Percentiles rank a stretch among this genome's conserved stretches.
These are phyloP conservation scores for Parnassius smintheus DNA, from an alignment of 2,888 invertebrate species.

Conservation along the genomic window DNA sequence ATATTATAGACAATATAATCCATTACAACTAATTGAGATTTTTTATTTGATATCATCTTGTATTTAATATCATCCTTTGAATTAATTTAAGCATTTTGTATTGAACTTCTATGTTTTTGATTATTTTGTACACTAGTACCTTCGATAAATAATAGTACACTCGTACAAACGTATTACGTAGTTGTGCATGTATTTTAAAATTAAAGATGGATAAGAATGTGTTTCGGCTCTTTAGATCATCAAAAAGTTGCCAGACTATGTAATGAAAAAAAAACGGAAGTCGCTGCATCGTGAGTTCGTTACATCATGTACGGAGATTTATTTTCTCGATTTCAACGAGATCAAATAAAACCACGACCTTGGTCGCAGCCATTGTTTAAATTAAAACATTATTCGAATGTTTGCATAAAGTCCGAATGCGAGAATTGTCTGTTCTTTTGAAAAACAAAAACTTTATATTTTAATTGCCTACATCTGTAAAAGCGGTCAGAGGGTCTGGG, in stretches of 20 bases:
- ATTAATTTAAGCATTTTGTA: too few species aligned
- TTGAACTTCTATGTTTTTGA: too few species aligned
- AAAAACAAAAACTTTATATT: conserved; percentile 68
- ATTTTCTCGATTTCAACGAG: conserved; percentile 33
- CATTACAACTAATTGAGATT: too few species aligned
- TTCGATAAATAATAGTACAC: too few species aligned
- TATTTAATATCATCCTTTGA: too few species aligned
- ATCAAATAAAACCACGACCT: conserved; percentile 37
- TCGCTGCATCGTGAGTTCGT: conserved; percentile 35
- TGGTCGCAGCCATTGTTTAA: conserved; percentile 50
- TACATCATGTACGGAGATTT: conserved; percentile 41
- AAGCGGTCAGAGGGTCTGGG: conserved; percentile 57
- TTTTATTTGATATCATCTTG: too few species aligned
- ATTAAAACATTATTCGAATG: conserved; percentile 48
- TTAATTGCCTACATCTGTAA: conserved; percentile 79
- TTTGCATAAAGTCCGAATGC: conserved; percentile 42
- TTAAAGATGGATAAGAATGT: conserved; percentile 62
- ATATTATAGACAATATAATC: too few species aligned
- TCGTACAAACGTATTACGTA: too few species aligned
- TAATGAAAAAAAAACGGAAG: conserved; percentile 47
- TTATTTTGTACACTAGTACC: too few species aligned
- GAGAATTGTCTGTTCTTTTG: conserved; percentile 46
- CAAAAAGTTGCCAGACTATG: conserved; percentile 55
- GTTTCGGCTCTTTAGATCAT: conserved; percentile 46
- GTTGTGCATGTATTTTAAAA: conserved; percentile 39